These are phyloP conservation scores for Platyscapa corneri DNA, from an alignment of 1,140 invertebrate species.

Conservation along the genomic window DNA sequence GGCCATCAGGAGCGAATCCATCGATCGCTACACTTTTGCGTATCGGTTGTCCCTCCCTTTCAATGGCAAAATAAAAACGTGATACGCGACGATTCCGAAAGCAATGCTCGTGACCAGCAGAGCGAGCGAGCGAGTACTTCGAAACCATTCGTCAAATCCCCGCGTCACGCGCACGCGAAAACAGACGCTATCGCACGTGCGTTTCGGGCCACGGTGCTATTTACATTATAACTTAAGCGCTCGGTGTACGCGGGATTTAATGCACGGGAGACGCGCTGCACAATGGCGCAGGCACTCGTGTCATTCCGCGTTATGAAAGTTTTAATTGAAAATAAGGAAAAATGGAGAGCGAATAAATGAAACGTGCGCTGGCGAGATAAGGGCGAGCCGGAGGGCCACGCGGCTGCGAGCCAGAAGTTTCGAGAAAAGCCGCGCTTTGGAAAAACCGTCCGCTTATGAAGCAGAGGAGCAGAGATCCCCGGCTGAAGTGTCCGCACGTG, in stretches of 20 bases:
- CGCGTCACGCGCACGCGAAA: background rate
- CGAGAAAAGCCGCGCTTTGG: background rate
- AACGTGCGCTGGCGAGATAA: background rate
- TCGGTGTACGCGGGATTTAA: no score
- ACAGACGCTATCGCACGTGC: background rate
- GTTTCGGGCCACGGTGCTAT: background rate
- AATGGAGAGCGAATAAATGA: background rate
- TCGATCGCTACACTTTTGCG: no score
- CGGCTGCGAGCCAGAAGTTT: background rate
- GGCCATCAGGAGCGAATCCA: no score
- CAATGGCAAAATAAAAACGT: no score
- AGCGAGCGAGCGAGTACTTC: no score
- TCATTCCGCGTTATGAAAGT: background rate
- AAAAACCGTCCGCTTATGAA: background rate
- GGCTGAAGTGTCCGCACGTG: no score
- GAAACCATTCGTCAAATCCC: no score
- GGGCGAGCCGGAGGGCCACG: background rate
- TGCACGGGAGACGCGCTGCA: background rate
- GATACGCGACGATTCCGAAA: no score
- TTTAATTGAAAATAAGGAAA: constrained; percentile 12
- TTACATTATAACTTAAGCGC: no score
- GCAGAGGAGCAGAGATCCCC: background rate
- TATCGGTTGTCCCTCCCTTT: no score
- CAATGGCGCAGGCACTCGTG: background rate
- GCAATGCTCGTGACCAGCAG: no score